Evolutionary conservation across 2,888 invertebrate genomes (phyloP).

Genomic region (Coleophora deauratella): DNA sequence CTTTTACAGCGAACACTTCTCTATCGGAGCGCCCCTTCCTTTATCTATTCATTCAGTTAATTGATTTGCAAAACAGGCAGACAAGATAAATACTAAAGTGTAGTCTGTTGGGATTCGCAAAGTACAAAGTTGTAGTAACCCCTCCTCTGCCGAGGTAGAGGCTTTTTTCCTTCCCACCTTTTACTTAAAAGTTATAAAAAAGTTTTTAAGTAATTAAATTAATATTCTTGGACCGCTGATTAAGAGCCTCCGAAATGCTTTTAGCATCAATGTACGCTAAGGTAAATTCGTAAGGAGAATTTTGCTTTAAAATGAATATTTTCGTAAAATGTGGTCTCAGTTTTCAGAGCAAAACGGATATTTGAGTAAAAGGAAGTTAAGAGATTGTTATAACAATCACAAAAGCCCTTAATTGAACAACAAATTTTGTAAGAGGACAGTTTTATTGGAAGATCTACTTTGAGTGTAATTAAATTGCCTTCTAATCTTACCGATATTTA

Average conservation of each 20-base stretch:
- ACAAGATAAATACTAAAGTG: constrained; percentile 21
- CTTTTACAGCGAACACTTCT: too few species aligned
- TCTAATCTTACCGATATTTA: too few species aligned
- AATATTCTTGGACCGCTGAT: constrained; percentile 62
- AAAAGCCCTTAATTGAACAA: constrained; percentile 29
- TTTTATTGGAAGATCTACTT: constrained; percentile 4
- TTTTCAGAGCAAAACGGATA: constrained; percentile 42
- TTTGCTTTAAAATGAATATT: constrained; percentile 41
- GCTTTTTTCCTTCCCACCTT: constrained; percentile 45
- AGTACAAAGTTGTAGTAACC: constrained; percentile 31
- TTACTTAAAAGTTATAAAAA: constrained; percentile 55
- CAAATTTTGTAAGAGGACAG: constrained; percentile 23
- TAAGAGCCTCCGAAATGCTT: constrained; percentile 60
- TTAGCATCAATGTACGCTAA: constrained; percentile 44
- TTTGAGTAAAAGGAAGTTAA: constrained; percentile 43
- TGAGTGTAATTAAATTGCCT: constrained; percentile 1
- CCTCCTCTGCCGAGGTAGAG: constrained; percentile 20
- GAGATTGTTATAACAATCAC: constrained; percentile 38
- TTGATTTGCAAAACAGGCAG: constrained; percentile 34
- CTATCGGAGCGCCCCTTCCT: too few species aligned
- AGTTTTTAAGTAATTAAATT: constrained; percentile 63
- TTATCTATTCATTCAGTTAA: constrained; percentile 23
- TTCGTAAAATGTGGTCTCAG: constrained; percentile 42
- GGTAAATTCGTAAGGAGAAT: constrained; percentile 32
- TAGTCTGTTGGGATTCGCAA: constrained; percentile 32